Evolutionary conservation across 2,797 vertebrate species (phyloP), one percentile per base, ranked within the genome.

Genomic region (Heliangelus exortis): DNA sequence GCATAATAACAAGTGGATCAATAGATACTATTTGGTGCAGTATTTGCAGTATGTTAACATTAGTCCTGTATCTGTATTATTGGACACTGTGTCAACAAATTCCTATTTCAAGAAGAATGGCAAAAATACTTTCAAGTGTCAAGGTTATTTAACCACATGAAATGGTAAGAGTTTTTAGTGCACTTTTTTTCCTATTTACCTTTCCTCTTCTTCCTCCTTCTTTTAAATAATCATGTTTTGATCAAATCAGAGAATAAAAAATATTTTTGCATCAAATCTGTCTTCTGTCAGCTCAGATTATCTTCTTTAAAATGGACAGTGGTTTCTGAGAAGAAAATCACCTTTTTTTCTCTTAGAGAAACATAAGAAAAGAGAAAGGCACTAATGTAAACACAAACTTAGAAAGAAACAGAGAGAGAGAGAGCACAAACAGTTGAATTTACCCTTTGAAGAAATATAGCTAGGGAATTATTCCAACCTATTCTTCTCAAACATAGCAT

Each of bases 61-160:
- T 86, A 96, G 93, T 76, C 48, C 84, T 59, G 66, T 94, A 92
- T 89, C 94, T 96, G 94, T 94, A 63, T 94, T 97, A 97, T 93
- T 94, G 97, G 97, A 94, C 81, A 95, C 25, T 75, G 62, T 95
- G 96, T 97, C 96, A 96, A 97, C 96, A 96, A 92, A 97, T 93
- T 93, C 82, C 87, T 84, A 61, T 93, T 94, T 95, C 92, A 87
- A 96, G 87, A 83, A 94, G 82, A 93, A 94, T 76, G 84, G 91
- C 90, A 92, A 94, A 96, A 94, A 96, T 93, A 93, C 78, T 89
- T 92, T 84, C 69, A 31, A 88, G 23, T 87, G 91, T 95, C 96
- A 96, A 97, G 92, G 89, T 91, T 96, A 87, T 94, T 97, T 93
- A 92, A 77, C 95, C 89, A 63, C 74, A 90, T 23, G 14, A 96